Conservation (phyloP, 2,113 vertebrate species). For the Prochilodus magdalenae region DNA sequence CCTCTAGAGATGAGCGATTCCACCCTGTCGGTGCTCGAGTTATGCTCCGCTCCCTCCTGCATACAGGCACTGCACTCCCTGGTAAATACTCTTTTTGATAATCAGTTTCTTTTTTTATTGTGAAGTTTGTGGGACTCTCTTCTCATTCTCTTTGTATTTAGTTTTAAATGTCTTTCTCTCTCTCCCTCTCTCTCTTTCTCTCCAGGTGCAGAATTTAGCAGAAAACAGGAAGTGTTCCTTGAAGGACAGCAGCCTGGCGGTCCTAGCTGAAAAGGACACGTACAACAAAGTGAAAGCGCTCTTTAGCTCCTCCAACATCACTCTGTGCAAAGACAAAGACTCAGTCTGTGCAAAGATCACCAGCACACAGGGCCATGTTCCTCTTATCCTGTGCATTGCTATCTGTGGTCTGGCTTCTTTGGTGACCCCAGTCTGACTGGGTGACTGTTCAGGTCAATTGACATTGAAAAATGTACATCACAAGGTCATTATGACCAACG, state of each 20-base stretch:
- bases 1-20: slow-evolving; percentile 83
- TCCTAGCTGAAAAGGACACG: slow-evolving; percentile 69
- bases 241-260: slow-evolving; percentile 63
- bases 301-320: slow-evolving; percentile 75
- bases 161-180: not conserved
- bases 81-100: slow-evolving; percentile 58
- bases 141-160: not conserved
- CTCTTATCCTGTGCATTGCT: slow-evolving; percentile 81
- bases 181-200: not conserved
- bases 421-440: slow-evolving; percentile 43
- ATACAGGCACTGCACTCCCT: slow-evolving; percentile 64
- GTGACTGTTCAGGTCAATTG: slow-evolving; percentile 1
- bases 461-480: not conserved
- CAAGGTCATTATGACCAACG: not conserved
- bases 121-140: not conserved
- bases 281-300: slow-evolving; percentile 74
- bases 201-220: slow-evolving; percentile 77
- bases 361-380: slow-evolving; percentile 62
- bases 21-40: slow-evolving; percentile 72
- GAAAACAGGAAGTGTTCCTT: slow-evolving; percentile 62
- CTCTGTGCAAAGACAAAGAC: slow-evolving; percentile 74
- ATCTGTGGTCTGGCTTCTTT: slow-evolving; percentile 79
- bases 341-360: slow-evolving; percentile 69
- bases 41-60: slow-evolving; percentile 75
- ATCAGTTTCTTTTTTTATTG: not conserved